Evolutionary conservation across 2,113 vertebrate genomes (phyloP).

Genomic region (Neodontobutis hainanensis): DNA sequence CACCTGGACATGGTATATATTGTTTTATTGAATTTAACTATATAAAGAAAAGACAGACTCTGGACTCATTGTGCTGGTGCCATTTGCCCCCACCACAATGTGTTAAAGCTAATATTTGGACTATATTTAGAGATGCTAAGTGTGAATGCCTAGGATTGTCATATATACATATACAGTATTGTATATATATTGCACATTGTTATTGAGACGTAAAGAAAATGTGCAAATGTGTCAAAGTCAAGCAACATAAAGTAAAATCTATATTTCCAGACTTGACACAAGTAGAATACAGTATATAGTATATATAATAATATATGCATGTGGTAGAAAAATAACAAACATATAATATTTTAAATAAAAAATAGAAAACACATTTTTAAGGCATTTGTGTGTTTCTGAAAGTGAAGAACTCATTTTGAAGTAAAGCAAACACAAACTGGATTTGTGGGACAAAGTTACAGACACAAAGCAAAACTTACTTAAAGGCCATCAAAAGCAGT

Average conservation of each 20-base stretch:
- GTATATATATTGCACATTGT: too few relatives aligned
- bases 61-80: neutral
- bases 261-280: too few relatives aligned
- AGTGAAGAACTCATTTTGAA: conserved; percentile 32
- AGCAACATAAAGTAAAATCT: too few relatives aligned
- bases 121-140: neutral
- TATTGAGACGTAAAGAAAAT: too few relatives aligned
- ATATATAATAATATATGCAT: neutral
- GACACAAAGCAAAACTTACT: conserved; percentile 57
- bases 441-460: conserved; percentile 51
- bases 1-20: too few relatives aligned
- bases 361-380: neutral
- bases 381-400: conserved; percentile 22
- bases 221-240: too few relatives aligned
- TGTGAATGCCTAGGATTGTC: neutral
- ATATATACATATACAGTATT: neutral
- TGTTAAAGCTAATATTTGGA: too few relatives aligned
- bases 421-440: conserved; percentile 26
- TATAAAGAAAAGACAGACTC: too few relatives aligned
- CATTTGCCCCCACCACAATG: too few relatives aligned
- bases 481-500: conserved; percentile 53
- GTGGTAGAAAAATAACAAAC: neutral
- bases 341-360: neutral
- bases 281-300: too few relatives aligned
- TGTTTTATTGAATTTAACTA: too few relatives aligned